Percentiles rank a stretch among this genome's conserved stretches.
These are phyloP conservation scores for Cariama cristata DNA, from an alignment of 2,113 vertebrate genomes.

Conservation along the genomic window DNA sequence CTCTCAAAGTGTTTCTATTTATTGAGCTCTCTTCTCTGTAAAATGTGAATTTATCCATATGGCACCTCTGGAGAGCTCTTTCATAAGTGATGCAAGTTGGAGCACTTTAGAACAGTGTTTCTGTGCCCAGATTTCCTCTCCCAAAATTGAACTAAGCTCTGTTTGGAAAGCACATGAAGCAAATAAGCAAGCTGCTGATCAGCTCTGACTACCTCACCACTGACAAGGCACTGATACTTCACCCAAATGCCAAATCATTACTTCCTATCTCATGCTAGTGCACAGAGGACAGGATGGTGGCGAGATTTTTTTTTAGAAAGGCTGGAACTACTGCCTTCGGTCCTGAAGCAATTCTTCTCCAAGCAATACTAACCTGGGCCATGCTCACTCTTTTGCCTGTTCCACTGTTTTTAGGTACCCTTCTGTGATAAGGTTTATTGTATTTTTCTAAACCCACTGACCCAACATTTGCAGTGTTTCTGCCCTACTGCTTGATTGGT, in stretches of 20 bases:
- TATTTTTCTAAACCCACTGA: neutral
- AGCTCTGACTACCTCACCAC: neutral
- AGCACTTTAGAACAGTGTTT: neutral
- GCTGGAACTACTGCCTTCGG: neutral
- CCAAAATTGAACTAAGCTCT: neutral
- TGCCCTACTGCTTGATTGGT: neutral
- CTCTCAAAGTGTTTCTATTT: neutral
- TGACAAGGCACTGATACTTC: neutral
- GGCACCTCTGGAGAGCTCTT: neutral
- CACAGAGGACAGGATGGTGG: neutral
- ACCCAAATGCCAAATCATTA: neutral
- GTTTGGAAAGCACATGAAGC: neutral
- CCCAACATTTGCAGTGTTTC: neutral
- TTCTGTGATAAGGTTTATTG: neutral
- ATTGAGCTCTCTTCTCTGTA: neutral
- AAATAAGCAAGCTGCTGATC: neutral
- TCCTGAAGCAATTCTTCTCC: neutral
- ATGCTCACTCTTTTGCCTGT: neutral
- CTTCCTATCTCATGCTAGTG: neutral
- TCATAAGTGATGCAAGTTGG: neutral
- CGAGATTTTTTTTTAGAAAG: neutral
- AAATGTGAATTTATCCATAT: neutral
- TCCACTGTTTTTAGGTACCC: neutral
- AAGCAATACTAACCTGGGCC: neutral
- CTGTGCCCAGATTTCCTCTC: neutral